Evolutionary conservation across 2,888 invertebrate species (phyloP).

Genomic region (Apamea anceps): DNA sequence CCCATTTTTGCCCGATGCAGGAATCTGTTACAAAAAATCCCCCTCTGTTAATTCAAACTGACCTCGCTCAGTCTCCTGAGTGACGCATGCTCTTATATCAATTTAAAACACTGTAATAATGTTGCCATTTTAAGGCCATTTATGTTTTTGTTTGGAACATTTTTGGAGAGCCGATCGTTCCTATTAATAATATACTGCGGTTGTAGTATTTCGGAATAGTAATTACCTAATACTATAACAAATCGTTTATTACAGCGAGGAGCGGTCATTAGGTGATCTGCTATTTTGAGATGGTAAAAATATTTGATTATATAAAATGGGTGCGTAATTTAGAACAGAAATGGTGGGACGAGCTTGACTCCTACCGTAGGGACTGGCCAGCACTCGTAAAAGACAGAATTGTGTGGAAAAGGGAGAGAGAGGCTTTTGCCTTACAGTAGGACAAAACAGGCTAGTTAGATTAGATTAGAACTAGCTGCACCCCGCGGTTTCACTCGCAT

Average conservation of each 20-base stretch:
- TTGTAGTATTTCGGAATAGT: neutral
- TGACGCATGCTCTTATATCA: slow-evolving; percentile 32
- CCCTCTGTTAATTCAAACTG: slow-evolving; percentile 27
- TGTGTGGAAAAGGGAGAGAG: too few relatives aligned
- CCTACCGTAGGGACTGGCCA: too few relatives aligned
- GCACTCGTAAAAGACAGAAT: too few relatives aligned
- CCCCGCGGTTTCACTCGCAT: too few relatives aligned
- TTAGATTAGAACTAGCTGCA: too few relatives aligned
- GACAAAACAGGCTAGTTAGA: too few relatives aligned
- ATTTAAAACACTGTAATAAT: slow-evolving; percentile 24
- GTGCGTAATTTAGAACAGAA: neutral
- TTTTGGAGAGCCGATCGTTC: neutral
- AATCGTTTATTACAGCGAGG: neutral
- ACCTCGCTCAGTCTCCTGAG: slow-evolving; percentile 28
- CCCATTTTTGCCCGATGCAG: slow-evolving; percentile 41
- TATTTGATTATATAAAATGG: neutral
- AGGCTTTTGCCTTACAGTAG: too few relatives aligned
- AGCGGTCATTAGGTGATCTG: neutral
- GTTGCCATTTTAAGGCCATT: slow-evolving; percentile 19
- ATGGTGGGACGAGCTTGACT: too few relatives aligned
- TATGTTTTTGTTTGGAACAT: neutral
- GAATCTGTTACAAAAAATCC: slow-evolving; percentile 45
- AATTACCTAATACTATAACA: neutral
- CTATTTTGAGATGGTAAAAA: neutral
- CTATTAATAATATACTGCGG: neutral